Evolutionary conservation across 2,888 invertebrate genomes (phyloP), one percentile per base, ranked within the genome.

Genomic region (Clepsis dumicolana): DNA sequence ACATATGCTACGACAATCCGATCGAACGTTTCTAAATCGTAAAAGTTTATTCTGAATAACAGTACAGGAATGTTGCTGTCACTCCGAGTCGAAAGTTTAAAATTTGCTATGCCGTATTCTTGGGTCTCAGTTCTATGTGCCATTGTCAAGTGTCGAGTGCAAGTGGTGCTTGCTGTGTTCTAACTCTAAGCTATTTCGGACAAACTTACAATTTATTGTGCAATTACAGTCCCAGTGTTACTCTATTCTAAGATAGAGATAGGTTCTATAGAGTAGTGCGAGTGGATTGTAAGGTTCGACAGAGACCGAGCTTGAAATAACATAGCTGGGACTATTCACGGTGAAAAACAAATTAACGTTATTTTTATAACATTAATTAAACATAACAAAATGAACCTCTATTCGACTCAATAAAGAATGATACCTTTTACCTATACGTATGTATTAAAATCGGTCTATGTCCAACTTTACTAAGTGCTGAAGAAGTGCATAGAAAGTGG

Each of bases 231-330:
- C 78, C 72, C 61, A 70, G 86, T 87, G 86, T 87, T 72, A 75
- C 87, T 90, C 89, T 91, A 90, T 90, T 71, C 87, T 90, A 92
- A 77, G 86, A 87, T 87, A 91, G 90, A 91, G 87, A 88, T 71
- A 90, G 85, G 76, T 81, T 81, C 89, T 90, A 90, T 81, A 82
- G 80, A 86, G 85, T 78, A 76, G 83, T 83, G 80, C 82, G 74
- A 70, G 82, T 85, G 80, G 81, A 83, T 87, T 76, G 79, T 80
- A 86, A 87, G 78, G 32, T 68, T 68, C 18, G 59, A 68, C 68
- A 53, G 18, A 27, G 50, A 64, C 64, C 44, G 48, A 24, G 32
- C 24, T 35, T 32, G 21, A 56, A 48, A 5, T 10, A 50, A 29
- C 25, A 21, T 14, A 10, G 27, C 12, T 0, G 8, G 7, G 16